Percentiles rank a stretch among this genome's conserved stretches.
These are phyloP conservation scores for Puma concolor DNA, from an alignment of 2,113 vertebrate genomes.

Conservation along the genomic window DNA sequence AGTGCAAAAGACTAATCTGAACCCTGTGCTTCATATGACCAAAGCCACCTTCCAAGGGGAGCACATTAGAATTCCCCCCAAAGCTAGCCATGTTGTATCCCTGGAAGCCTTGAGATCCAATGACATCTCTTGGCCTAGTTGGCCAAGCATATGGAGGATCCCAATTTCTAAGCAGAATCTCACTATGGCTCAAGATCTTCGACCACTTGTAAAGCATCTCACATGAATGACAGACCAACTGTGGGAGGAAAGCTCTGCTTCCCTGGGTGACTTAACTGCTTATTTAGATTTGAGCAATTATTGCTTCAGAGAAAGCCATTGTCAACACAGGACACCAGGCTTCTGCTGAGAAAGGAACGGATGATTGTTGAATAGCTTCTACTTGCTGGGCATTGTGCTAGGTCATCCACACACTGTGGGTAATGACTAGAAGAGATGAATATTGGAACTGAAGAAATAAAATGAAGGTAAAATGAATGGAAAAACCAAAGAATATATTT, in stretches of 20 bases:
- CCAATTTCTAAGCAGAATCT: background rate
- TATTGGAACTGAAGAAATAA: constrained; percentile 18
- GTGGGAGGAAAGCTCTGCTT: background rate
- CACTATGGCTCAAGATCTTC: background rate
- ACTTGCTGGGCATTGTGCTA: background rate
- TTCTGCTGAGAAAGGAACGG: background rate
- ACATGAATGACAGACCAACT: background rate
- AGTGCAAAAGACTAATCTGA: background rate
- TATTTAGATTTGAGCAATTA: background rate
- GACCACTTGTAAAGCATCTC: background rate
- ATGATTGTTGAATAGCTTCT: background rate
- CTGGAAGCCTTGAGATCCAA: background rate
- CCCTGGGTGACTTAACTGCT: background rate
- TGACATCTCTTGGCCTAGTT: background rate
- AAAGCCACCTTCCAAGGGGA: background rate
- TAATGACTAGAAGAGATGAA: background rate
- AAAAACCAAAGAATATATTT: background rate
- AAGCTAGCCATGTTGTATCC: background rate
- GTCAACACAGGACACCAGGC: background rate
- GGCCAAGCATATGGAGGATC: background rate
- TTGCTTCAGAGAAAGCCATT: background rate
- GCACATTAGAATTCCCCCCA: background rate
- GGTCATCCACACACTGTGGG: background rate
- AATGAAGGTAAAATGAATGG: background rate
- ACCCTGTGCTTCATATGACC: background rate